phyloP scores from a whole-genome alignment of 2,113 vertebrate species.

The Boleophthalmus pectinirostris region DNA sequence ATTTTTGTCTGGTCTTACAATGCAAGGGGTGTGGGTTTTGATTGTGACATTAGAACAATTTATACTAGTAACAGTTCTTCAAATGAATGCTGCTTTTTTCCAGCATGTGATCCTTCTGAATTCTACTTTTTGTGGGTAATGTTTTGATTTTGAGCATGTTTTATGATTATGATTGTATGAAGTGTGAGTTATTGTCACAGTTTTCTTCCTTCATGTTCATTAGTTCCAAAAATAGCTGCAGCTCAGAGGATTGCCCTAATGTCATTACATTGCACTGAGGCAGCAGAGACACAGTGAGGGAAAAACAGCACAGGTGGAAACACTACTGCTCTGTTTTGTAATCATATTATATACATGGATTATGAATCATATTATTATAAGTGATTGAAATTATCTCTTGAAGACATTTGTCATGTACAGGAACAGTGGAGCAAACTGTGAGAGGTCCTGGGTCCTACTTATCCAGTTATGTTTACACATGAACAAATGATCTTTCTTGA shows the following conservation, averaged over 20 bases:
- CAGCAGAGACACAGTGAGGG: conserved; percentile 29
- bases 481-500: conserved; percentile 51
- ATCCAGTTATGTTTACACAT: conserved; percentile 19
- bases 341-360: conserved; percentile 49
- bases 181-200: neutral
- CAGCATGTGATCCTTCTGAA: neutral
- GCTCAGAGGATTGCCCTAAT: conserved; percentile 74
- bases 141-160: neutral
- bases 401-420: neutral
- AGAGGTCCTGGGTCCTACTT: neutral
- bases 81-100: neutral
- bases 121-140: neutral
- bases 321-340: conserved; percentile 16
- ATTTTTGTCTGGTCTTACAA: neutral
- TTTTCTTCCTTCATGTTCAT: conserved; percentile 20
- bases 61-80: neutral
- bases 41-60: too few relatives aligned
- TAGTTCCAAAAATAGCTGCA: conserved; percentile 64
- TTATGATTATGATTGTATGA: neutral
- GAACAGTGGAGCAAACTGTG: neutral
- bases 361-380: conserved; percentile 31
- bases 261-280: conserved; percentile 68
- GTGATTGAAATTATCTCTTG: neutral
- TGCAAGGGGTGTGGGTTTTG: neutral
- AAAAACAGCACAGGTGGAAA: conserved; percentile 15